Evolutionary conservation across 2,888 invertebrate genomes (phyloP).

Genomic region (Dorcus parallelipipedus): DNA sequence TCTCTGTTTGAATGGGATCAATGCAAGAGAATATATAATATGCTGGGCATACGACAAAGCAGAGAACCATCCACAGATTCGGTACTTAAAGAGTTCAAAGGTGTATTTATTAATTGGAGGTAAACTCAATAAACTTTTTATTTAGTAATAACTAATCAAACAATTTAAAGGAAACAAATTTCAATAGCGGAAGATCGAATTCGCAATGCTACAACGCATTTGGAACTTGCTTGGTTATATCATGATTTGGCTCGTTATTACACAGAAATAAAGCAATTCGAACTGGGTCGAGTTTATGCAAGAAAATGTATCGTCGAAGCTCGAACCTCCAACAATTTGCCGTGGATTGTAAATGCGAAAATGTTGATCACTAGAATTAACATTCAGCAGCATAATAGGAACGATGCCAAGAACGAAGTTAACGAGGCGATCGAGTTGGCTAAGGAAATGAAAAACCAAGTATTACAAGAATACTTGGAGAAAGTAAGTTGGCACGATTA

Average conservation of each 20-base stretch:
- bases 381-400: slow-evolving; percentile 48
- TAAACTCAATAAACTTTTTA: slow-evolving; percentile 12
- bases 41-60: slow-evolving; percentile 39
- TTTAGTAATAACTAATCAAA: not conserved
- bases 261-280: slow-evolving; percentile 45
- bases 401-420: slow-evolving; percentile 49
- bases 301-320: slow-evolving; percentile 44
- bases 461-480: slow-evolving; percentile 39
- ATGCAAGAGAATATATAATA: slow-evolving; percentile 36
- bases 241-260: slow-evolving; percentile 50
- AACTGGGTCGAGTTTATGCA: slow-evolving; percentile 46
- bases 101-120: slow-evolving; percentile 39
- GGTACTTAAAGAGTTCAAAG: slow-evolving; percentile 38
- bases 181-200: slow-evolving; percentile 36
- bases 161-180: slow-evolving; percentile 35
- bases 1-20: slow-evolving; percentile 32
- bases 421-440: slow-evolving; percentile 37
- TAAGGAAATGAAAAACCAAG: slow-evolving; percentile 38
- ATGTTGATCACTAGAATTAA: slow-evolving; percentile 49
- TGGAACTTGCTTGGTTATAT: slow-evolving; percentile 51
- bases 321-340: slow-evolving; percentile 34
- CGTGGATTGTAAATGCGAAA: slow-evolving; percentile 49
- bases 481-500: slow-evolving; percentile 26
- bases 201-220: slow-evolving; percentile 32
- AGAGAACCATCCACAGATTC: slow-evolving; percentile 44